Base-by-base conservation (phyloP, 2,113 vertebrate genomes). In the Callorhinus ursinus region DNA sequence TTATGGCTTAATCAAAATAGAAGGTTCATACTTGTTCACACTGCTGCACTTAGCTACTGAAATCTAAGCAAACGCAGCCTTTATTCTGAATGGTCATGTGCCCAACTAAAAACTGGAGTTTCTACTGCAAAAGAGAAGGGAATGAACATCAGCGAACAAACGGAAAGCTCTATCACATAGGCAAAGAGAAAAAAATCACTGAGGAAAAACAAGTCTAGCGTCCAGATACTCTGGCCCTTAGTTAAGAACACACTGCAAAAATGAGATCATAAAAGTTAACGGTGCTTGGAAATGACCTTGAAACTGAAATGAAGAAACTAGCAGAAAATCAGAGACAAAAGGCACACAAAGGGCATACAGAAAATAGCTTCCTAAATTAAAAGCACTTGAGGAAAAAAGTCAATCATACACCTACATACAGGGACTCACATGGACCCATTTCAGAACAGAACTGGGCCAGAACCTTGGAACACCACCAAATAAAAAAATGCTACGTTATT, bases 261-360 rank as follows among this genome's bases (percentile, higher is more conserved):
- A 90, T 31, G 59, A 97, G 57, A 72, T 83, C 77, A 89, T 88
- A 57, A 89, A 97, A 94, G 55, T 86, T 92, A 82, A 81, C 14
- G 5, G 14, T 61, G 65, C 84, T 93, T 96, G 7, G 83, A 92
- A 92, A 95, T 92, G 76, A 92, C 83, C 63, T 82, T 93, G 36
- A 31, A 94, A 93, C 49, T 94, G 33, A 93, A 57, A 93, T 83
- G n/a, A 80, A 95, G 51, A 42, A 95, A 95, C 39, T 46, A 94
- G 77, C 79, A 96, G 85, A 96, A 96, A 95, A 76, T 16, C 69
- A 95, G 53, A 96, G 33, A 76, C 77, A 98, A 91, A 96, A 89
- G 55, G 57, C 53, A 55, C 57, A 91, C 74, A 95, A 83, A 95
- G 59, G 55, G 49, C 33, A 84, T 53, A 74, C 7, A 79, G 46